Percentiles rank a stretch among this genome's conserved stretches.
Conservation (phyloP, 2,113 vertebrate genomes). For the Microcebus griseorufus region DNA sequence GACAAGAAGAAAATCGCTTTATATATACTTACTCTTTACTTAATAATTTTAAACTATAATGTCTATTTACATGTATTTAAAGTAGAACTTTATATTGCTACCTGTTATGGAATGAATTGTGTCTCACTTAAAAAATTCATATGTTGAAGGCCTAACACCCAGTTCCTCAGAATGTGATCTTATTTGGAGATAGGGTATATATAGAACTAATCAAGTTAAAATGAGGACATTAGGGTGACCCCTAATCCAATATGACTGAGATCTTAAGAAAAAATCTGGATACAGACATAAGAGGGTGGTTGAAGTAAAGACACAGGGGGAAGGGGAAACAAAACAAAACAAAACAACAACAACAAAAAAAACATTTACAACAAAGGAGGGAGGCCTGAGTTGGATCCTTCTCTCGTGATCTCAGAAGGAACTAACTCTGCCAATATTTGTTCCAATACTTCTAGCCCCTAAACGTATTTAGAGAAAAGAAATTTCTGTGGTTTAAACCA, state of each 20-base stretch:
- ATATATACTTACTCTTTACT: not conserved
- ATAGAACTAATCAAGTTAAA: not conserved
- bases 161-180: not conserved
- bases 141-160: not conserved
- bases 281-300: not conserved
- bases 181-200: not conserved
- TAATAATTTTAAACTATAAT: not conserved
- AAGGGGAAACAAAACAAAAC: not conserved
- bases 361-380: not conserved
- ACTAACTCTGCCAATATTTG: not conserved
- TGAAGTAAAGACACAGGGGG: not conserved
- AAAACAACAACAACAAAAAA: not conserved
- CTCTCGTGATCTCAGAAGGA: not conserved
- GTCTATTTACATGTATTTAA: not conserved
- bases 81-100: not conserved
- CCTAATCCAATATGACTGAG: not conserved
- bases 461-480: not conserved
- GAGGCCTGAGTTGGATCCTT: not conserved
- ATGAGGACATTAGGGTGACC: not conserved
- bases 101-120: not conserved
- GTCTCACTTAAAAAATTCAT: not conserved
- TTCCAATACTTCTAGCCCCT: not conserved
- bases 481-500: not conserved
- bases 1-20: not conserved
- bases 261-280: not conserved